Base-by-base conservation (phyloP, 2,113 vertebrate genomes). In the Nestor notabilis region DNA sequence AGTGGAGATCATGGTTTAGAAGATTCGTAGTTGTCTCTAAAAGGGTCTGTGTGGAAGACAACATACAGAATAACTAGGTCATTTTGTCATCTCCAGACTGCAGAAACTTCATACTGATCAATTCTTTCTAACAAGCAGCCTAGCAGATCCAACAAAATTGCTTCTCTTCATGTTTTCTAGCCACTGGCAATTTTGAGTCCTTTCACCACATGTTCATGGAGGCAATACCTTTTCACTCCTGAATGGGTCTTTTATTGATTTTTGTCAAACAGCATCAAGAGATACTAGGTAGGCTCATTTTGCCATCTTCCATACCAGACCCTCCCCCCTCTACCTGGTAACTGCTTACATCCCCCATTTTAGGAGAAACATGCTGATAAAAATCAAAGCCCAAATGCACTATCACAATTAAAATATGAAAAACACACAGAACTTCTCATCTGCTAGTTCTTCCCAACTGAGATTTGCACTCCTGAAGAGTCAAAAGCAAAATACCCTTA, bases 1-100 rank as follows among this genome's bases (percentile, higher is more conserved):
- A 99, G 83, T 99, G 99, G 79, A 99, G 99, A 96, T 99, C 99
- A 3, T 99, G 99, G 98, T 99, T 99, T 68, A 99, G 81, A 61
- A 99, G 98, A 91, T 90, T 99, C 2, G 99, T 99, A 8, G 99
- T 99, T 33, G 99, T 99, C 98, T 99, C 99, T 47, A 99, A 96
- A 81, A 99, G 97, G 13, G 99, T 99, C 99, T 99, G 94, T 14
- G 61, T 52, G 68, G 58, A 83, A 92, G 50, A 91, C 39, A 96
- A 58, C 1, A 64, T 2, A 56, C 6, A 92, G 33, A 77, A 56
- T 28, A 85, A 41, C 44, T 15, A 50, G 17, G 69, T 81, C 66
- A 90, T 41, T 89, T 84, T 82, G 69, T 43, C 82, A 78, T 44
- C 53, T 95, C 69, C 64, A 88, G 20, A 10, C 43, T 60, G 70